phyloP scores from a whole-genome alignment of 2,113 vertebrate genomes.

The Phyllopteryx taeniolatus region DNA sequence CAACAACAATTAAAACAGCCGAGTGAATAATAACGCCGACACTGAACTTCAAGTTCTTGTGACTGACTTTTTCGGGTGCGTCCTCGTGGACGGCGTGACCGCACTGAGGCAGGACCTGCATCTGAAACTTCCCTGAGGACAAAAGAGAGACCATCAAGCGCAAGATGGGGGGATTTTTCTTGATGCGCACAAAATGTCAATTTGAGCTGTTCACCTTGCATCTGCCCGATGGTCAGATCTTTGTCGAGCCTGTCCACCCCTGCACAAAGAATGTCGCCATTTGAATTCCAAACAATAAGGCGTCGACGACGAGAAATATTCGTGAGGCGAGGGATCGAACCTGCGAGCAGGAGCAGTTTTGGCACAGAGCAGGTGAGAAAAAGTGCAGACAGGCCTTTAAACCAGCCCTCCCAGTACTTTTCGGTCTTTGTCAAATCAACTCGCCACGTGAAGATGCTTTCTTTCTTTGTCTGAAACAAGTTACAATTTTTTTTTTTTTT shows the following conservation, averaged over 20 bases:
- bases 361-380: constrained; percentile 90
- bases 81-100: constrained; percentile 98
- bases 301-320: not conserved
- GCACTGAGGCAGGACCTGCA: constrained; percentile 97
- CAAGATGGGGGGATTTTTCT: not conserved
- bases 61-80: constrained; percentile 90
- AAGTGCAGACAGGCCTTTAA: constrained; percentile 90
- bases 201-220: constrained; percentile 83
- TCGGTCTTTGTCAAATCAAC: constrained; percentile 96
- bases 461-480: constrained; percentile 83
- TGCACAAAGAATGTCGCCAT: constrained; percentile 45
- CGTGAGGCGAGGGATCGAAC: constrained; percentile 57
- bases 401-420: constrained; percentile 99
- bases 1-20: not conserved
- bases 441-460: constrained; percentile 91
- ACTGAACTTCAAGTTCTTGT: not conserved
- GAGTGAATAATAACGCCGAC: not conserved
- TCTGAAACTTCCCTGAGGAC: constrained; percentile 95
- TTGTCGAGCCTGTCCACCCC: constrained; percentile 98
- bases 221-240: constrained; percentile 98
- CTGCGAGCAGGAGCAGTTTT: constrained; percentile 92
- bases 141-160: not conserved
- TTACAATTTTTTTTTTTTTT: not conserved
- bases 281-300: not conserved
- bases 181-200: not conserved